Evolutionary conservation across 2,888 invertebrate genomes (phyloP).

Genomic region (Eristalinus aeneus): DNA sequence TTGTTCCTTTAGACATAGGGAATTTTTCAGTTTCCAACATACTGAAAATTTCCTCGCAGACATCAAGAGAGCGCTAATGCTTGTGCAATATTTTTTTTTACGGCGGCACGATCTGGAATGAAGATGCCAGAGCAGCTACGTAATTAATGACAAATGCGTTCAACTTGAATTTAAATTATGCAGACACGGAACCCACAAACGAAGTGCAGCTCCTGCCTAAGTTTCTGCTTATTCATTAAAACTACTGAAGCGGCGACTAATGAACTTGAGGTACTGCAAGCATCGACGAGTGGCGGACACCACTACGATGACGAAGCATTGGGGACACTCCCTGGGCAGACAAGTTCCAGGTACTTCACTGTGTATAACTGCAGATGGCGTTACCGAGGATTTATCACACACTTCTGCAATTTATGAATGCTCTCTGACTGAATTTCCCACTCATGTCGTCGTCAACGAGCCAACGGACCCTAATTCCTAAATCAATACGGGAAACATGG

Average conservation of each 20-base stretch:
- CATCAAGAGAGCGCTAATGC: slow-evolving; percentile 38
- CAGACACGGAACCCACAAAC: slow-evolving; percentile 44
- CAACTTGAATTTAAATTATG: slow-evolving; percentile 41
- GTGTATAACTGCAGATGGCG: slow-evolving; percentile 51
- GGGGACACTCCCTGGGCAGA: slow-evolving; percentile 33
- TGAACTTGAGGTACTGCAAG: slow-evolving; percentile 44
- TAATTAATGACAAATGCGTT: slow-evolving; percentile 60
- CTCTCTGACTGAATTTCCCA: background rate
- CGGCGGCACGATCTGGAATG: background rate
- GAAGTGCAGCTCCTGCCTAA: slow-evolving; percentile 13
- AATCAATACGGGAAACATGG: slow-evolving; percentile 36
- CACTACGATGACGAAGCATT: background rate
- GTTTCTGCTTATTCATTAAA: slow-evolving; percentile 51
- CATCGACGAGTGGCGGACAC: background rate
- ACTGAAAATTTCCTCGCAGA: slow-evolving; percentile 33
- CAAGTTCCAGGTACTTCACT: too few species aligned
- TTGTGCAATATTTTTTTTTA: slow-evolving; percentile 5
- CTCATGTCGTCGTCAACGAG: background rate
- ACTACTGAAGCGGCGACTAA: slow-evolving; percentile 22
- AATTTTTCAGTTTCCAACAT: slow-evolving; percentile 50
- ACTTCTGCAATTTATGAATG: slow-evolving; percentile 52
- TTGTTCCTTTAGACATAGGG: slow-evolving; percentile 39
- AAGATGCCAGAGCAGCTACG: slow-evolving; percentile 26
- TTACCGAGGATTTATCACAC: slow-evolving; percentile 53
- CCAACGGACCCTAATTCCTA: slow-evolving; percentile 20